Evolutionary conservation across 35 echinoderm and acorn worm genomes (phyloP).

Genomic region (Anneissia japonica): DNA sequence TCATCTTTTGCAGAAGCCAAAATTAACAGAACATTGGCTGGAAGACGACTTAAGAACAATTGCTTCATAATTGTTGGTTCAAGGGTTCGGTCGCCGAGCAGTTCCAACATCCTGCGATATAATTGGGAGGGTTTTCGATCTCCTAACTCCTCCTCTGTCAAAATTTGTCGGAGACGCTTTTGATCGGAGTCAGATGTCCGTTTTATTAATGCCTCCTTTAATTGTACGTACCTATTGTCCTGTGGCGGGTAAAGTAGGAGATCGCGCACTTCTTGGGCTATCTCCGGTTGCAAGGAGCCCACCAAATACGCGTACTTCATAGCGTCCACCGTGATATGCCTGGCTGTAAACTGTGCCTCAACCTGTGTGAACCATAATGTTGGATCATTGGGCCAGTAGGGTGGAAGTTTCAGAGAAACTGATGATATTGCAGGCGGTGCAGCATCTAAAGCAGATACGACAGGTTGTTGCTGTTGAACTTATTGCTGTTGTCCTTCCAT

Average conservation of each 20-base stretch:
- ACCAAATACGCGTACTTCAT: conserved; percentile 42
- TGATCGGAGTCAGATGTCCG: conserved; percentile 28
- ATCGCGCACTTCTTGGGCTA: conserved; percentile 39
- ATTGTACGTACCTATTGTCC: neutral
- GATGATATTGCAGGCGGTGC: too few species aligned
- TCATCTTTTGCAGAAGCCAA: conserved; percentile 19
- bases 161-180: conserved; percentile 29
- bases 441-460: too few species aligned
- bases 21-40: conserved; percentile 38
- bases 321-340: conserved; percentile 18
- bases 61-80: conserved; percentile 27
- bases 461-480: too few species aligned
- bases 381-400: conserved; percentile 43
- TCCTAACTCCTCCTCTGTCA: conserved; percentile 27
- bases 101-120: conserved; percentile 23
- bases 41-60: conserved; percentile 34
- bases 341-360: conserved; percentile 37
- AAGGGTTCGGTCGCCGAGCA: conserved; percentile 20
- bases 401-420: conserved; percentile 34
- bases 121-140: conserved; percentile 45
- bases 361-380: conserved; percentile 52
- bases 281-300: conserved; percentile 30
- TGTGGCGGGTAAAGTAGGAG: conserved; percentile 9
- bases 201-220: conserved; percentile 17
- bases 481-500: too few species aligned